These are phyloP conservation scores for Drosophila varians DNA, from an alignment of 1,140 invertebrate genomes.

Conservation along the genomic window DNA sequence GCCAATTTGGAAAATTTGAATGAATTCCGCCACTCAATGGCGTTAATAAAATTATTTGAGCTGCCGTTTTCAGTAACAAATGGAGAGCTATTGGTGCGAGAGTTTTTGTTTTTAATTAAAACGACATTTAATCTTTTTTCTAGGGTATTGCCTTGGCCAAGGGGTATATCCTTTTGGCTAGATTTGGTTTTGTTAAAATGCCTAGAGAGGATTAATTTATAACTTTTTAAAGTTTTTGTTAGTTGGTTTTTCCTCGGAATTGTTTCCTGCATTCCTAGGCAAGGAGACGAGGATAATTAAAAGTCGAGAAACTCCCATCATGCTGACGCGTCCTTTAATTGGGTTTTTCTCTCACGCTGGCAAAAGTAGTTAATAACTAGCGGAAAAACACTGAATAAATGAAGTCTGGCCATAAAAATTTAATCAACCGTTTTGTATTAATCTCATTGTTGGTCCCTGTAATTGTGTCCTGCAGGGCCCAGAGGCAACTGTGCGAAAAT, in stretches of 20 bases:
- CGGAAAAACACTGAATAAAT: constrained; percentile 43
- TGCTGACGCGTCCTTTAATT: constrained; percentile 29
- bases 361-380: constrained; percentile 28
- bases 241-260: neutral
- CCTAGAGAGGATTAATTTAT: neutral
- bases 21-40: neutral
- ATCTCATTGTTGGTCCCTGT: constrained; percentile 23
- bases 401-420: constrained; percentile 44
- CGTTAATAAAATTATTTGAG: constrained; percentile 32
- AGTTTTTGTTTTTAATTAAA: constrained; percentile 48
- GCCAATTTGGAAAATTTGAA: constrained; percentile 31
- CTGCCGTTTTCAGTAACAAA: constrained; percentile 37
- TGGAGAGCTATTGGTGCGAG: constrained; percentile 15
- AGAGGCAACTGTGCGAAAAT: neutral
- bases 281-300: constrained; percentile 31
- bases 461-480: neutral
- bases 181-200: neutral
- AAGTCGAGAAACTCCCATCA: constrained; percentile 26
- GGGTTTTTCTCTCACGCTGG: constrained; percentile 3
- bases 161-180: neutral
- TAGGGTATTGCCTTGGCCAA: neutral
- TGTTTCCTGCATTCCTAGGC: neutral
- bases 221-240: neutral
- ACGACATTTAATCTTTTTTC: constrained; percentile 20
- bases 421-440: constrained; percentile 47